A percentile compares a stretch with the other conserved stretches of the same genome.
Conservation (phyloP, 2,113 vertebrate genomes). For the Thinocorus orbignyianus region DNA sequence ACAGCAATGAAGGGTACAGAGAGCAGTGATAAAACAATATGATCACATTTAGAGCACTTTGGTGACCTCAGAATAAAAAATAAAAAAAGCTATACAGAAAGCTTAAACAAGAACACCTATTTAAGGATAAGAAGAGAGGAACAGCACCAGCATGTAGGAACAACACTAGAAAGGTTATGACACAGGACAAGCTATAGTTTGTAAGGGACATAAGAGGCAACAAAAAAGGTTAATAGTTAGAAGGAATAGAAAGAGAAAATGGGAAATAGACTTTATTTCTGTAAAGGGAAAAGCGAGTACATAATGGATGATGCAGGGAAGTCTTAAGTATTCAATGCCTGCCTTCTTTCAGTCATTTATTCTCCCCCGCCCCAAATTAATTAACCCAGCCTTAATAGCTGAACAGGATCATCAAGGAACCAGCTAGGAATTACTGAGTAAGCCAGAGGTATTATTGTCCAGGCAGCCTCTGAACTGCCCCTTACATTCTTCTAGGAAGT, state of each 20-base stretch:
- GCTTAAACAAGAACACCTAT: conserved; percentile 24
- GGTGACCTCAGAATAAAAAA: neutral
- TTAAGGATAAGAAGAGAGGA: neutral
- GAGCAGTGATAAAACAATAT: conserved; percentile 4
- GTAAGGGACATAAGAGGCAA: neutral
- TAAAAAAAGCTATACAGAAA: neutral
- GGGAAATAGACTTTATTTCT: neutral
- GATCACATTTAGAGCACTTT: neutral
- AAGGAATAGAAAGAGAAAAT: neutral
- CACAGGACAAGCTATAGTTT: neutral
- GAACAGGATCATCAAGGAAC: neutral
- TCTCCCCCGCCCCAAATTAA: neutral
- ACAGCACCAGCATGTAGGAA: neutral
- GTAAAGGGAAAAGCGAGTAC: neutral
- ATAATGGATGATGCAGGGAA: neutral
- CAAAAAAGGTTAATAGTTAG: neutral
- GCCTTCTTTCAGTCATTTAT: neutral
- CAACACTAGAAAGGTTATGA: neutral
- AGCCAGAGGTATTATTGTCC: neutral
- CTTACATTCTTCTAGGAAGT: neutral
- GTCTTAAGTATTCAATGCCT: neutral
- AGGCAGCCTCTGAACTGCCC: neutral
- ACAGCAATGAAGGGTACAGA: neutral
- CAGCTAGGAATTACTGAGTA: neutral
- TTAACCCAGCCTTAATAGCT: neutral